Conservation (phyloP, 64 coral and sea anemone genomes). For the Catalaphyllia jardinei region DNA sequence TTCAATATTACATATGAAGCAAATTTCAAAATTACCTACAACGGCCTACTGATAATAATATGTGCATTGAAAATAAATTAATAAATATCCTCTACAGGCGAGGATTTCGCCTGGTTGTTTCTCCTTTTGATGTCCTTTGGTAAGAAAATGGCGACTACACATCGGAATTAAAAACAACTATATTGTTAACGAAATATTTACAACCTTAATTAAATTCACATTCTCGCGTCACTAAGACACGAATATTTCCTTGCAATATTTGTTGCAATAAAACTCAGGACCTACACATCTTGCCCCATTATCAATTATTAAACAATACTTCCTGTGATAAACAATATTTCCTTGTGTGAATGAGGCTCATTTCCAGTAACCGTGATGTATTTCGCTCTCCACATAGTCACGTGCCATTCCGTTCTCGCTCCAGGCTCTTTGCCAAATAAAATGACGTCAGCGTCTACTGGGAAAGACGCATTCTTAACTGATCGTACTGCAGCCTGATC, state of each 20-base stretch:
- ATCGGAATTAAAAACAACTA: conserved; percentile 1
- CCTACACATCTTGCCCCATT: neutral
- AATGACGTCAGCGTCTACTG: neutral
- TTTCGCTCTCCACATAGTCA: neutral
- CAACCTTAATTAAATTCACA: neutral
- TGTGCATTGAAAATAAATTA: conserved; percentile 23
- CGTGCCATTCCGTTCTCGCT: neutral
- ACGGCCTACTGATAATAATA: neutral
- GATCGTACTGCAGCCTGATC: neutral
- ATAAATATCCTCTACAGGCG: neutral
- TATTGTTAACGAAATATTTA: neutral
- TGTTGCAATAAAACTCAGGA: neutral
- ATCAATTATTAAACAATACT: neutral
- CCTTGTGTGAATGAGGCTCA: neutral
- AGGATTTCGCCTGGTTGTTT: neutral
- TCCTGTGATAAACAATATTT: neutral
- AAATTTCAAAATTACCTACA: neutral
- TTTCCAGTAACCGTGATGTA: neutral
- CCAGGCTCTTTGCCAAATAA: neutral
- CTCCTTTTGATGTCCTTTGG: neutral
- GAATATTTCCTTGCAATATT: neutral
- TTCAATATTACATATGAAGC: neutral
- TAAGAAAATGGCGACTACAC: neutral
- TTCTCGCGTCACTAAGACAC: neutral
- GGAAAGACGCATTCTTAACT: neutral